phyloP scores from a whole-genome alignment of 2,113 vertebrate genomes.

The Murina feae region DNA sequence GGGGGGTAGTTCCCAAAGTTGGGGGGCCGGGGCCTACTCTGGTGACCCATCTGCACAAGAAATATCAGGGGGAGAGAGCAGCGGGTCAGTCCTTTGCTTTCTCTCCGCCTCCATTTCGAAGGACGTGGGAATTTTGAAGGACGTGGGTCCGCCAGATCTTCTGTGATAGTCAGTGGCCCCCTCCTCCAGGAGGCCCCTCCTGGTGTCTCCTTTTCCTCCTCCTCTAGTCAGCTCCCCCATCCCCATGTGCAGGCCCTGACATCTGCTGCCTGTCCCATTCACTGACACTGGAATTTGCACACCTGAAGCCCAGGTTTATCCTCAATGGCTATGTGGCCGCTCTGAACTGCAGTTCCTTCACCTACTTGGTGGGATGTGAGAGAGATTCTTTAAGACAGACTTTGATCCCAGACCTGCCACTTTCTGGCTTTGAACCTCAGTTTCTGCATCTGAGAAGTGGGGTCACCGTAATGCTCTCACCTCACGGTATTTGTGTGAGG shows the following conservation, averaged over 20 bases:
- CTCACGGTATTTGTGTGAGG: background rate
- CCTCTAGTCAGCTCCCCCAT: background rate
- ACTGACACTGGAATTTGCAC: background rate
- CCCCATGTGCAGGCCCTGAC: accelerated
- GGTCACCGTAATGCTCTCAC: background rate
- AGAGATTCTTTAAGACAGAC: background rate
- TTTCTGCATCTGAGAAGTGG: background rate
- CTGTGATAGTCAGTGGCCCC: background rate
- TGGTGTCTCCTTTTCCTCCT: background rate
- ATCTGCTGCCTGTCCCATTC: no score
- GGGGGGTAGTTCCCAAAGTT: slow-evolving; percentile 7
- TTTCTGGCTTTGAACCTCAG: background rate
- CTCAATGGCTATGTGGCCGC: background rate
- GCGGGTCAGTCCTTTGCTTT: background rate
- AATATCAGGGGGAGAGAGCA: background rate
- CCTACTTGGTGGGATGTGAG: background rate
- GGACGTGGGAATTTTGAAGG: background rate
- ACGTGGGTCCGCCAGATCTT: background rate
- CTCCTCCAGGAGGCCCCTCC: background rate
- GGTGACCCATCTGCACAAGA: background rate
- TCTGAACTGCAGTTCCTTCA: background rate
- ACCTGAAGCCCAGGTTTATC: background rate
- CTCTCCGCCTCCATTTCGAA: background rate
- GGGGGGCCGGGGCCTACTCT: background rate
- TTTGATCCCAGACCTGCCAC: background rate